phyloP scores from a whole-genome alignment of 2,113 vertebrate species.

The Proteles cristata region DNA sequence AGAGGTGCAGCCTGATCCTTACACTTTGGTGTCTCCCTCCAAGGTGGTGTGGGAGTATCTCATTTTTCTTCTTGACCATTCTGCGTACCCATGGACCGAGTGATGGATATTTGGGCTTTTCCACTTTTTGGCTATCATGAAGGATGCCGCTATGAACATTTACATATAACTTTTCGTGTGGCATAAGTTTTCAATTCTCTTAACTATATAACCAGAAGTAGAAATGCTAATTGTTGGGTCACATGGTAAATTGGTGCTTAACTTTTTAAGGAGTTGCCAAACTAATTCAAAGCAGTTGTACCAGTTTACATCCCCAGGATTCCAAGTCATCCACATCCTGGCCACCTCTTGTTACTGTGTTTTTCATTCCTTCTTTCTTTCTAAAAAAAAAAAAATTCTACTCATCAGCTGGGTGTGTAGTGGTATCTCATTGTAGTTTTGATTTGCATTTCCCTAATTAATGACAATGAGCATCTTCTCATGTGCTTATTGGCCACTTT shows the following conservation, averaged over 20 bases:
- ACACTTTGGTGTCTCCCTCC: fast-evolving
- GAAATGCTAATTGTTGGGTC: background rate
- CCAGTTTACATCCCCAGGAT: background rate
- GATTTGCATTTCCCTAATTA: background rate
- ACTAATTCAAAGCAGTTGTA: background rate
- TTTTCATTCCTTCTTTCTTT: background rate
- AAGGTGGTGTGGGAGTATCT: background rate
- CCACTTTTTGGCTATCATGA: background rate
- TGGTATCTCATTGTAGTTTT: background rate
- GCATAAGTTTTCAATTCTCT: background rate
- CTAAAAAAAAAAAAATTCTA: background rate
- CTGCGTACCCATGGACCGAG: background rate
- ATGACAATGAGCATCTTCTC: background rate
- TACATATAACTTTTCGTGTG: background rate
- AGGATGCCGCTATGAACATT: background rate
- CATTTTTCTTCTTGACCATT: background rate
- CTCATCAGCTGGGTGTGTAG: background rate
- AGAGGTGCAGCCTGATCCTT: fast-evolving
- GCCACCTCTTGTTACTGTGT: too few species aligned
- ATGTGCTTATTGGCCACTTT: background rate
- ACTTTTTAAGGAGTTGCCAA: background rate
- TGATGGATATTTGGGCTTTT: background rate
- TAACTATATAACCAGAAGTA: background rate
- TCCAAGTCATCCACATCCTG: background rate
- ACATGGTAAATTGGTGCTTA: background rate